Conservation (phyloP, 2,888 invertebrate species). For the Lasioglossum lativentre region DNA sequence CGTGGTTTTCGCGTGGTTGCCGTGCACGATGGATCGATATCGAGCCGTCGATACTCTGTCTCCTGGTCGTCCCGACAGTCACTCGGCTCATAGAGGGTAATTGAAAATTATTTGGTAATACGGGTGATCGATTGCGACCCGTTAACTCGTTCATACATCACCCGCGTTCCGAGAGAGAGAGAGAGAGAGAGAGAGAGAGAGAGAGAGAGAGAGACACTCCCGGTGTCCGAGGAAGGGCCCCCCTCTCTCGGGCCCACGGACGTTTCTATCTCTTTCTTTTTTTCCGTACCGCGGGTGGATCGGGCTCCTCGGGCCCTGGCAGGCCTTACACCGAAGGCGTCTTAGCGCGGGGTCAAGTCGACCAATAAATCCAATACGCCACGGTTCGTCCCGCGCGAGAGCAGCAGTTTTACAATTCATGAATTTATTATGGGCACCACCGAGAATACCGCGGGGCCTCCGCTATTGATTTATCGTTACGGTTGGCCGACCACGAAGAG, state of each 20-base stretch:
- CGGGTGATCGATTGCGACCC: conserved; percentile 81
- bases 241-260: conserved; percentile 46
- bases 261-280: conserved; percentile 58
- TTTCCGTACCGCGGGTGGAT: conserved; percentile 1
- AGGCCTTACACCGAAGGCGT: conserved; percentile 70
- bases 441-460: conserved; percentile 77
- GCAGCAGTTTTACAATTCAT: conserved; percentile 83
- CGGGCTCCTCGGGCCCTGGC: conserved; percentile 44
- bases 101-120: conserved; percentile 83
- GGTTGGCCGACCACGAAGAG: conserved; percentile 67
- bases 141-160: conserved; percentile 83
- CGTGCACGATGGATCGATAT: conserved; percentile 56
- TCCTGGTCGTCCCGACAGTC: conserved; percentile 45
- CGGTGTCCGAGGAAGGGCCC: not conserved
- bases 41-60: conserved; percentile 46
- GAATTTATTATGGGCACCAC: conserved; percentile 83
- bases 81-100: conserved; percentile 78
- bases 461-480: conserved; percentile 83
- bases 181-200: too few species aligned
- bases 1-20: conserved; percentile 6
- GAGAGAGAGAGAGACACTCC: too few species aligned
- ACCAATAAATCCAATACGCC: conserved; percentile 84
- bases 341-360: conserved; percentile 83
- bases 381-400: conserved; percentile 82
- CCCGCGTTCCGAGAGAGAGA: conserved; percentile 60